Conservation (phyloP, 2,888 invertebrate genomes). For the Geotrupes spiniger region DNA sequence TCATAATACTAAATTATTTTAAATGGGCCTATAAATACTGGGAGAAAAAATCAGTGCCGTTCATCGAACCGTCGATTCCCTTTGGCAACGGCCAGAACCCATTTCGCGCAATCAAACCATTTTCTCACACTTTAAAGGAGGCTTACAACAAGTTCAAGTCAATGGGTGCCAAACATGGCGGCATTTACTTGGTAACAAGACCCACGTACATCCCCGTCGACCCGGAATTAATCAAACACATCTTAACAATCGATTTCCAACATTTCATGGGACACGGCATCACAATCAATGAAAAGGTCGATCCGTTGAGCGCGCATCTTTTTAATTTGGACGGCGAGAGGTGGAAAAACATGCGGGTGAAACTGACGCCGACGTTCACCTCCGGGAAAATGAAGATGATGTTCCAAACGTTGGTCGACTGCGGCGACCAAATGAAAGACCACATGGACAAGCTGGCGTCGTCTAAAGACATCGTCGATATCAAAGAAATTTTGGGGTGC, state of each 20-base stretch:
- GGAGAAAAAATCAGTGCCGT: slow-evolving; percentile 7
- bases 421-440: slow-evolving; percentile 3
- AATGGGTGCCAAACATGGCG: slow-evolving; percentile 8
- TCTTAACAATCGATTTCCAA: slow-evolving; percentile 11
- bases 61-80: not conserved
- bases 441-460: not conserved
- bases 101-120: not conserved
- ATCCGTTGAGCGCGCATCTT: slow-evolving; percentile 57
- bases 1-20: too few species aligned
- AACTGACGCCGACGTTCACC: slow-evolving; percentile 27
- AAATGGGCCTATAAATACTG: slow-evolving; percentile 12
- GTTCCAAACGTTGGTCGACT: slow-evolving; percentile 14
- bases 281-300: slow-evolving; percentile 30
- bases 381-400: slow-evolving; percentile 23
- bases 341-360: slow-evolving; percentile 54
- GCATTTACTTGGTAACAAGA: not conserved
- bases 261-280: slow-evolving; percentile 8
- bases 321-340: slow-evolving; percentile 54
- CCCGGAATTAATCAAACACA: slow-evolving; percentile 5
- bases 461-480: not conserved
- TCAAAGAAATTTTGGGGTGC: slow-evolving; percentile 7
- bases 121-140: not conserved
- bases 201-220: slow-evolving; percentile 12
- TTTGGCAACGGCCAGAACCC: slow-evolving; percentile 6
- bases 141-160: slow-evolving; percentile 8